Evolutionary conservation across 2,797 vertebrate genomes (phyloP), one percentile per base, ranked within the genome.

Genomic region (Urosaurus nigricauda): DNA sequence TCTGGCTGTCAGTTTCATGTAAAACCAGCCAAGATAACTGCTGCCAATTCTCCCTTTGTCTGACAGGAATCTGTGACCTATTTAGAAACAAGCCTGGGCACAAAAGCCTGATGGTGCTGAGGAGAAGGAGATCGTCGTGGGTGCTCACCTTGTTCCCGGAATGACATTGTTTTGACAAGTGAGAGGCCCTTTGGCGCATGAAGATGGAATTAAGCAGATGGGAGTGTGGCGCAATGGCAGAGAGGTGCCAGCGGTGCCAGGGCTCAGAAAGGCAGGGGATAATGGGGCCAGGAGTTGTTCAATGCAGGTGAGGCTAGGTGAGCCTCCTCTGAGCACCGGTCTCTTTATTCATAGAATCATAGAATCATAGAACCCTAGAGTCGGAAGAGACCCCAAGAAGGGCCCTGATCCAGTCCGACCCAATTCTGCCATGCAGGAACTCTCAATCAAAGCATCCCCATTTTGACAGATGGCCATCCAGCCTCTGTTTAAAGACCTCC

Each of bases 31-130:
- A 82, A 87, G 88, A 1, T 86, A 78, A 89, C 17, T 87, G 14
- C 29, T 71, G 75, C 83, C 2, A 81, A 37, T 35, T 79, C 85
- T 14, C 84, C 37, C 81, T 84, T 75, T 90, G 71, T 53, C 90
- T 87, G 92, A 70, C 63, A 47, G 88, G 51, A 90, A 35, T 32
- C 19, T 26, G 51, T 77, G 93, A 79, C 84, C 92, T 88, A 81
- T 56, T 91, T 88, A 81, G 58, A 63, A 89, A 83, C 11, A 7
- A n/a, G 53, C 43, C n/a, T 6, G 5, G 79, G 3, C 24, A 43
- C 5, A 4, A 51, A 1, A 0, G 0, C 5, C 29, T 24, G 5
- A 3, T 4, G 0, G 0, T 0, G 82, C 70, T 63, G 87, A 51
- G 0, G 56, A n/a, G 4, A 73, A 16, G 21, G 37, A 75, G 29